Evolutionary conservation across 1,140 invertebrate genomes (phyloP).

Genomic region (Drosophila ambigua): DNA sequence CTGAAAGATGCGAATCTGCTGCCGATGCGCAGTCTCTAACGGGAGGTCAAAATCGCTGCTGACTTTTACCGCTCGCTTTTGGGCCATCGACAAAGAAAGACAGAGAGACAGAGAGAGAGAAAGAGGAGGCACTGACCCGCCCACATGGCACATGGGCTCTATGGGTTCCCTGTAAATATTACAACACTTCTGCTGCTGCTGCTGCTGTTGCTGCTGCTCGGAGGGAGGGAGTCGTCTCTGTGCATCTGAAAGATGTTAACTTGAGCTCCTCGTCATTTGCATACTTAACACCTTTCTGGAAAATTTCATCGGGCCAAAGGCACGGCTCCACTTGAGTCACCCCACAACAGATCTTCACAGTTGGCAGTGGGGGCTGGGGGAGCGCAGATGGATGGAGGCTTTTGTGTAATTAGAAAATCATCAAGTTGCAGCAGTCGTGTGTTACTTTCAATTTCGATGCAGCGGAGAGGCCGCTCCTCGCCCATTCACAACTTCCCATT

Average conservation of each 20-base stretch:
- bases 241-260: conserved; percentile 13
- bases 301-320: conserved; percentile 17
- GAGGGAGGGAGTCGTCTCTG: too few relatives aligned
- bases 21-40: conserved; percentile 26
- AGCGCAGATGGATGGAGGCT: conserved; percentile 2
- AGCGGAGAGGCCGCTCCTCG: not conserved
- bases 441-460: conserved; percentile 53
- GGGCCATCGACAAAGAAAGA: conserved; percentile 2
- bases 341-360: not conserved
- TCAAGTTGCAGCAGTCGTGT: conserved; percentile 50
- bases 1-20: conserved; percentile 54
- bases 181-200: conserved; percentile 32
- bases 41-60: conserved; percentile 46
- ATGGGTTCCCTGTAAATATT: conserved; percentile 40
- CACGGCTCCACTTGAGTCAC: conserved; percentile 35
- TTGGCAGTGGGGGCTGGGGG: too few relatives aligned
- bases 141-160: conserved; percentile 35
- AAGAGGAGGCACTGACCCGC: conserved; percentile 25
- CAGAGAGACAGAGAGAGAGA: not conserved
- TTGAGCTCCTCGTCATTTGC: conserved; percentile 50
- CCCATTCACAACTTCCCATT: conserved; percentile 16
- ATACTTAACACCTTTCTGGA: conserved; percentile 52
- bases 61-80: conserved; percentile 53
- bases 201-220: not conserved
- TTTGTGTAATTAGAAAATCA: conserved; percentile 55